Evolutionary conservation across 2,797 vertebrate species (phyloP), one percentile per base, ranked within the genome.

Genomic region (Denticeps clupeoides): DNA sequence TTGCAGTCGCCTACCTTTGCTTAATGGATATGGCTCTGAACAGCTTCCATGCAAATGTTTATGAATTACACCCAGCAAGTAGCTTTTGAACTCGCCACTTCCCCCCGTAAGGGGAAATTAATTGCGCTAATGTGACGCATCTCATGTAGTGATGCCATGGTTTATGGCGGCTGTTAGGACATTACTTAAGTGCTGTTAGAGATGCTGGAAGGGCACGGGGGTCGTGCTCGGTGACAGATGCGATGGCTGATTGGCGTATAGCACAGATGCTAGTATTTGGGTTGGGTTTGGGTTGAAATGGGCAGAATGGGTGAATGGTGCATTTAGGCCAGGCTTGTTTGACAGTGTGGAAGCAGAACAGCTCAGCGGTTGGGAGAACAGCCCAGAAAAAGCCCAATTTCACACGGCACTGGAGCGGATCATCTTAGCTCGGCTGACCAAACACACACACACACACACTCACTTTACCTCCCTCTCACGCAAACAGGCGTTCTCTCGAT

Each of bases 391-490:
- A 71, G 68, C 65, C 68, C 71, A 80, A 82, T 82, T 83, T 83
- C 78, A 82, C 76, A 80, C 77, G 63, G 67, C 71, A 70, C 53
- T 81, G 74, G 79, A 81, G 71, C 72, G 66, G 62, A 76, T 77
- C 68, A 68, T 48, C 35, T 21, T 15, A 12, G 26, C 28, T 22
- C 23, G 18, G 16, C 35, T 47, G 47, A 26, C 8, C 43, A 41
- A 16, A 9, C 41, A 18, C 24, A 52, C 64, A 54, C 53, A 11
- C 2, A 16, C 47, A 42, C 37, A 49, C 7, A 33, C 37, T 42
- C 27, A 25, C 9, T 25, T 5, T 45, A 31, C 18, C 7, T 23
- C 27, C 19, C 23, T 23, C 7, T n/a, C n/a, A 25, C 29, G 3
- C 1, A 41, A 29, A 13, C 18, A 12, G 4, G 12, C 10, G 4